Evolutionary conservation across 23 tunicate species (phyloP).

Genomic region (Corella eumyota): DNA sequence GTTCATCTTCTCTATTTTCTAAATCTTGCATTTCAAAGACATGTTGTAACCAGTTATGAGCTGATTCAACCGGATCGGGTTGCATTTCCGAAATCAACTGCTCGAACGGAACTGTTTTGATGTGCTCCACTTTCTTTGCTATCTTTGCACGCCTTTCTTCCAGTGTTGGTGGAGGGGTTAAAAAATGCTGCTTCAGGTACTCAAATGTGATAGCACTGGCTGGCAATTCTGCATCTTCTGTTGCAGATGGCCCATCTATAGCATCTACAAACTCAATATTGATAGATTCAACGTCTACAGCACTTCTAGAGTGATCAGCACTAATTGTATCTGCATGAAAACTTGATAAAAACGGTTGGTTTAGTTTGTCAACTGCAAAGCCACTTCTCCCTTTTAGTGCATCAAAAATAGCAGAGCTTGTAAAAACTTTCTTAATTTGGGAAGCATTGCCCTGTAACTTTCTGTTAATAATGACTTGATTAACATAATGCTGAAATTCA

Average conservation of each 20-base stretch:
- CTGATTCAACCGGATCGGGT: slow-evolving; percentile 24
- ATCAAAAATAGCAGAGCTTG: slow-evolving; percentile 21
- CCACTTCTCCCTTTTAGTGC: slow-evolving; percentile 50
- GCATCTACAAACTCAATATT: slow-evolving; percentile 29
- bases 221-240: slow-evolving; percentile 31
- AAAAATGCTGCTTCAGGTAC: slow-evolving; percentile 47
- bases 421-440: slow-evolving; percentile 13
- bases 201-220: slow-evolving; percentile 56
- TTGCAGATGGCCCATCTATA: slow-evolving; percentile 1
- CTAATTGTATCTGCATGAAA: slow-evolving; percentile 33
- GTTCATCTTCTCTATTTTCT: slow-evolving; percentile 6
- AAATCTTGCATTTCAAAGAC: slow-evolving; percentile 3
- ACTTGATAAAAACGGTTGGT: slow-evolving; percentile 44
- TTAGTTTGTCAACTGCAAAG: slow-evolving; percentile 47
- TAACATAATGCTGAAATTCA: slow-evolving; percentile 53
- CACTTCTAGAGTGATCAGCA: slow-evolving; percentile 25
- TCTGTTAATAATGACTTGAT: slow-evolving; percentile 20
- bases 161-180: slow-evolving; percentile 30
- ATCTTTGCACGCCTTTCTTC: slow-evolving; percentile 24
- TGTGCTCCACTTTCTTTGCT: slow-evolving; percentile 38
- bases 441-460: not conserved
- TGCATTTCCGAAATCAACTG: slow-evolving; percentile 80
- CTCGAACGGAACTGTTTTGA: slow-evolving; percentile 64
- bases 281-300: slow-evolving; percentile 62
- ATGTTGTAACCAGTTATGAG: slow-evolving; percentile 11